Base-by-base conservation (phyloP, 2,888 invertebrate genomes). In the Trachelus iudaicus region DNA sequence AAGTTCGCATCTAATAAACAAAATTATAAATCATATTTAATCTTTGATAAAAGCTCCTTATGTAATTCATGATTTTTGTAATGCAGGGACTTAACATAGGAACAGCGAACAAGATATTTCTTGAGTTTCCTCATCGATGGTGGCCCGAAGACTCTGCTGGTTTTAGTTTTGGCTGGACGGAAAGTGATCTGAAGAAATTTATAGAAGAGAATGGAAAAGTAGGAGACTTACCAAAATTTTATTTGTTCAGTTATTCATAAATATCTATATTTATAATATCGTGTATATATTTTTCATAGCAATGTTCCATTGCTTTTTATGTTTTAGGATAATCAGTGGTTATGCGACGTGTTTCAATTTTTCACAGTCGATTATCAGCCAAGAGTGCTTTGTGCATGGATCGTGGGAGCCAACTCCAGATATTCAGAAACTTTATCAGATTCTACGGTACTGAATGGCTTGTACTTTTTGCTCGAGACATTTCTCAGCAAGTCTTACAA, bases 51-150 rank as follows among this genome's bases (percentile, higher is more conserved):
- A 71, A 76, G 34, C n/a, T 81, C 73, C 56, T 74, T 76, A 33
- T n/a, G 74, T 69, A 77, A 78, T 71, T 76, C 23, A 34, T 30
- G 75, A 68, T 34, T 31, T 73, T 37, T 76, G 37, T 80, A 77
- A 75, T 83, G 79, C 80, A 93, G 93, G 93, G 93, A 77, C 90
- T 96, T n/a, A 94, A 93, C 40, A 93, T 95, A 83, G 95, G 95
- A 34, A 92, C 94, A 15, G 93, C 95, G 1, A 93, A 95, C 87
- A 96, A 96, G 92, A 93, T 96, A 80, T 95, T 94, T 88, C 91
- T 96, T 3, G 94, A 94, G 87, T 96, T 95, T 88, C 93, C 94
- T 2, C 89, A 92, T 69, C 92, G 93, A 1, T 96, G 96, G 94
- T 96, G 96, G 95, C 93, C 92, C 37, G 85, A 90, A 73, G 88